Conservation (phyloP, 2,113 vertebrate genomes). For the Benitochromis conjunctus region DNA sequence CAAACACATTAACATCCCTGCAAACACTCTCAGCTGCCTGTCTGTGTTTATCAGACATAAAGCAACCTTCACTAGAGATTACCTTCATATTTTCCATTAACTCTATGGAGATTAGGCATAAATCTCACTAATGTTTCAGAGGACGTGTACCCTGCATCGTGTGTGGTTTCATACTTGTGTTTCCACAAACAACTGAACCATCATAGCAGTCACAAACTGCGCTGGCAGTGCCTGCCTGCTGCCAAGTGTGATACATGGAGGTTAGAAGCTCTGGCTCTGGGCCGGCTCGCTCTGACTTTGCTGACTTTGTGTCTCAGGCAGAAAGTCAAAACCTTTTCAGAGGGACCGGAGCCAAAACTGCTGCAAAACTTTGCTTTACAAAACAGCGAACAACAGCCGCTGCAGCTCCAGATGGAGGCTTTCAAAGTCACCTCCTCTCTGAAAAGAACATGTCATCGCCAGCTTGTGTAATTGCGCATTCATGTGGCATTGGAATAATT, state of each 20-base stretch:
- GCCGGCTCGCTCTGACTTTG: neutral
- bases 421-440: neutral
- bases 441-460: neutral
- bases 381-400: neutral
- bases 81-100: neutral
- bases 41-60: neutral
- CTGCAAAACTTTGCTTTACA: neutral
- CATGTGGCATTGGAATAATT: neutral
- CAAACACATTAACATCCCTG: neutral
- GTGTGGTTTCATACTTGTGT: neutral
- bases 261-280: neutral
- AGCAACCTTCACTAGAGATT: neutral
- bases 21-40: neutral
- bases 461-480: neutral
- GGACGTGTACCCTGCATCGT: neutral
- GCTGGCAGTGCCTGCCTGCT: neutral
- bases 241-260: neutral
- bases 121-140: neutral
- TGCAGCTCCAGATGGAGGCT: neutral
- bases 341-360: neutral
- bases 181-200: neutral
- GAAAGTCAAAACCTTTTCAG: slow-evolving; percentile 12
- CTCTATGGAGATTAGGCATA: neutral
- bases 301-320: neutral
- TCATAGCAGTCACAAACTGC: neutral